Evolutionary conservation across 2,113 vertebrate genomes (phyloP).

Genomic region (Tapirus terrestris): DNA sequence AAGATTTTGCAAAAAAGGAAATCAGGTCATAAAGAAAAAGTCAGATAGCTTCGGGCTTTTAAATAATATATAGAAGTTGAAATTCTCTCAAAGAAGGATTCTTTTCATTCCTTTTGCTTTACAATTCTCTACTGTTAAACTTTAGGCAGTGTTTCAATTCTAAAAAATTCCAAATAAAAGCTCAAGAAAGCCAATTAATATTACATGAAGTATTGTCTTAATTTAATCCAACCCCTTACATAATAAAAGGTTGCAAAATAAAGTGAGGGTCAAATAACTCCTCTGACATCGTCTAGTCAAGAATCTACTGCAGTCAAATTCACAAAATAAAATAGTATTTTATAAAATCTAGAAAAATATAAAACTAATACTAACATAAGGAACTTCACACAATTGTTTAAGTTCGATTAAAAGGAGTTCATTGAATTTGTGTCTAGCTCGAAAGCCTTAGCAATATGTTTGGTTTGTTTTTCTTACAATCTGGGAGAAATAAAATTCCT

Average conservation of each 20-base stretch:
- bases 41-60: constrained; percentile 20
- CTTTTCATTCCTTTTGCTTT: constrained; percentile 45
- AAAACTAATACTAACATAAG: constrained; percentile 12
- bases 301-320: neutral
- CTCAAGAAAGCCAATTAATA: constrained; percentile 34
- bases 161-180: constrained; percentile 24
- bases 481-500: neutral
- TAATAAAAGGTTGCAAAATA: constrained; percentile 8
- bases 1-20: constrained; percentile 47
- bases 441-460: neutral
- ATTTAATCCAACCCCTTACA: constrained; percentile 20
- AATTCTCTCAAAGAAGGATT: neutral
- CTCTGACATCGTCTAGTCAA: neutral
- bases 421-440: constrained; percentile 23
- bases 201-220: constrained; percentile 6
- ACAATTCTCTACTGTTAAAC: neutral
- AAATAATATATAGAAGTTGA: constrained; percentile 49
- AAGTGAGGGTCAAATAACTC: neutral
- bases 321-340: neutral
- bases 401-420: constrained; percentile 37
- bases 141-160: neutral
- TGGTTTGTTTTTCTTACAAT: neutral
- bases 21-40: constrained; percentile 16
- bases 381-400: neutral
- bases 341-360: neutral